phyloP scores from a whole-genome alignment of 1,140 invertebrate genomes.

The Eriosoma lanigerum region DNA sequence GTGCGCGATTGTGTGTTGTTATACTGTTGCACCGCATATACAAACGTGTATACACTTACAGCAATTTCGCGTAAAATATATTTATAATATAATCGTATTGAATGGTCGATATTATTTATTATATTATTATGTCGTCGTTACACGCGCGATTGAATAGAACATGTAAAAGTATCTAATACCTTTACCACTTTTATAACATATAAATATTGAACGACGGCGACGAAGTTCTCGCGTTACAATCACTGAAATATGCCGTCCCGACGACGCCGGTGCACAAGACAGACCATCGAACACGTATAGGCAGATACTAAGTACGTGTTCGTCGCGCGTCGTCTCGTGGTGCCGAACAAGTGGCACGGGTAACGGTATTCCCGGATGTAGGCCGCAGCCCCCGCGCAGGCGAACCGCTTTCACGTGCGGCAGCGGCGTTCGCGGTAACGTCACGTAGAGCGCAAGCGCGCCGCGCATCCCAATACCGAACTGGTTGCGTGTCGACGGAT shows the following conservation, averaged over 20 bases:
- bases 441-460: constrained; percentile 11
- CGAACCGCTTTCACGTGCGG: constrained; percentile 12
- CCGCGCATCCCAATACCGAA: neutral
- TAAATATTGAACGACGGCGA: no score
- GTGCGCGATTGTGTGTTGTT: no score
- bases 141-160: no score
- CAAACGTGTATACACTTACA: no score
- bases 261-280: no score
- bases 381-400: neutral
- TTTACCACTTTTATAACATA: no score
- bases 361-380: constrained; percentile 48
- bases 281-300: neutral
- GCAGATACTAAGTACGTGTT: neutral
- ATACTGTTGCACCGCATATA: no score
- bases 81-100: neutral
- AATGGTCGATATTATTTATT: neutral
- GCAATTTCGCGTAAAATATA: neutral
- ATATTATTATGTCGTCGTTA: neutral
- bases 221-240: neutral
- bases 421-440: neutral
- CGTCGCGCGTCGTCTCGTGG: neutral
- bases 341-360: constrained; percentile 41
- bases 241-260: neutral
- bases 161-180: no score
- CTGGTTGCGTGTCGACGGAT: constrained; percentile 3